These are phyloP conservation scores for Drosophila orena DNA, from an alignment of 1,140 invertebrate species.

Conservation along the genomic window DNA sequence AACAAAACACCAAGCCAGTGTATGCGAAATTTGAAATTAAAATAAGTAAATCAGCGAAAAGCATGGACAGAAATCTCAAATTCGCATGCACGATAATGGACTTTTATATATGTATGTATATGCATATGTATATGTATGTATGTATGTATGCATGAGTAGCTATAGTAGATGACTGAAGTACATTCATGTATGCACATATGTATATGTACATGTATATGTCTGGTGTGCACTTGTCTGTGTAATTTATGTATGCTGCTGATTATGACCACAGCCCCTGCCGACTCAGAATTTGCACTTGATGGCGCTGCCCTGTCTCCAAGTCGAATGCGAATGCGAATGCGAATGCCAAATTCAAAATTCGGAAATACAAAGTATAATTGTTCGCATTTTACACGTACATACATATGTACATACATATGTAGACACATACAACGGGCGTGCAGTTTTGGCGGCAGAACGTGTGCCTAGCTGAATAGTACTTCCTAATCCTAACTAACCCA, in stretches of 20 bases:
- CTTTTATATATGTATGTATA: conserved; percentile 3
- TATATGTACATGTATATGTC: conserved; percentile 16
- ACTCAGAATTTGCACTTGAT: conserved; percentile 22
- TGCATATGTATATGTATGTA: conserved; percentile 1
- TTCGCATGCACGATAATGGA: conserved; percentile 60
- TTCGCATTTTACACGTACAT: conserved; percentile 23
- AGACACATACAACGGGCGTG: conserved; percentile 35
- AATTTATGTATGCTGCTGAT: conserved; percentile 69
- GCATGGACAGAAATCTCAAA: conserved; percentile 41
- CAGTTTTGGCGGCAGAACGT: conserved; percentile 21
- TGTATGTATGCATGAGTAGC: too few species aligned
- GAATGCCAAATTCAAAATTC: conserved; percentile 16
- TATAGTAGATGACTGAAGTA: background rate
- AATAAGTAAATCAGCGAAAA: conserved; percentile 57
- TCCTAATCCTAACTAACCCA: too few species aligned
- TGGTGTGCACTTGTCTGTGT: conserved; percentile 59
- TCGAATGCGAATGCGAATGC: conserved; percentile 5
- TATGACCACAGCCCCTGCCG: conserved; percentile 33
- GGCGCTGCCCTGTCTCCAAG: conserved; percentile 29
- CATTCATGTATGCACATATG: background rate
- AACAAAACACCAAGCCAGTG: background rate
- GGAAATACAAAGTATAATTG: conserved; percentile 31
- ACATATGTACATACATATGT: too few species aligned
- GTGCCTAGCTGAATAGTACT: conserved; percentile 2
- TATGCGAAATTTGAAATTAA: conserved; percentile 39